Evolutionary conservation across 2,797 vertebrate genomes (phyloP), one percentile per base, ranked within the genome.

Genomic region (Pyrocephalus nanus): DNA sequence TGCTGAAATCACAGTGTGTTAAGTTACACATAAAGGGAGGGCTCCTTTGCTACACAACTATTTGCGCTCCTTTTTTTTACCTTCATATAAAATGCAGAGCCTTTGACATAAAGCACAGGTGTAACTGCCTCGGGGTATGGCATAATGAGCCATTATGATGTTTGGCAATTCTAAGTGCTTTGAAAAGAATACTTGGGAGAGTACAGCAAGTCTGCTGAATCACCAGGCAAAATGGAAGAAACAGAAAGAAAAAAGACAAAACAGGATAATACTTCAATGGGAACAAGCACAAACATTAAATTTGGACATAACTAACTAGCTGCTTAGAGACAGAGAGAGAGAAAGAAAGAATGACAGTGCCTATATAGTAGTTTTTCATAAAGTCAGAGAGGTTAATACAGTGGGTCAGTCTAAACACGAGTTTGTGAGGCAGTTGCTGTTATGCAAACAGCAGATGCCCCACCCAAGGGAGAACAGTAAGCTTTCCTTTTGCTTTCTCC

Each of bases 321-420:
- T 69, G 15, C 22, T 11, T 5, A 19, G 21, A 32, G 51, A 21
- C 26, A 58, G 21, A 53, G 51, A 57, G 32, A 48, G 12, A 27
- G 15, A 51, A 16, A 29, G 17, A 26, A 50, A 21, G 26, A 60
- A 16, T 45, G 36, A 57, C 26, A 15, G 14, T 18, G 13, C 26
- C 32, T 55, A 27, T 11, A 1, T 0, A 30, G 51, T 10, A 40
- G 13, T 15, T 23, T 36, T 61, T 4, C 2, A 6, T 9, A 47
- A 36, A 55, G 30, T 12, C 42, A 73, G 1, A 26, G 16, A 5
- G 11, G 23, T 7, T 91, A 30, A 5, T 38, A 6, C 16, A 55
- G 65, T 4, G 26, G 2, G 40, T 32, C 40, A 64, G 50, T 32
- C 22, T 50, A 30, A n/a, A 27, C 15, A 45, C 9, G 12, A 82